Percentiles rank a stretch among this genome's conserved stretches.
phyloP scores from a whole-genome alignment of 2,797 vertebrate species.

The Gambelia wislizenii region DNA sequence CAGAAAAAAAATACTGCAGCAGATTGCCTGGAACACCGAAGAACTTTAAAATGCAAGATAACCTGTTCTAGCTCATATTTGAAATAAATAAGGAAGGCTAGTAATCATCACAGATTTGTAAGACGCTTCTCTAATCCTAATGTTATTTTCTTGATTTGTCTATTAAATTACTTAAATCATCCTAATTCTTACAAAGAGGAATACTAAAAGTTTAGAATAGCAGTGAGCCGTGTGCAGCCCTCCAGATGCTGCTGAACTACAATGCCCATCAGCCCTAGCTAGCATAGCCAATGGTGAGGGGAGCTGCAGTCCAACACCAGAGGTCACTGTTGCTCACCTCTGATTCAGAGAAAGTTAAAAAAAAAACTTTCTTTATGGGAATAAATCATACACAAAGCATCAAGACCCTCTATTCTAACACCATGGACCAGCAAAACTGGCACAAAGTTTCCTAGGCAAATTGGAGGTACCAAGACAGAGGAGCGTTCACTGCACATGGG shows the following conservation, averaged over 20 bases:
- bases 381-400: background rate
- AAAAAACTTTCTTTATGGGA: background rate
- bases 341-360: background rate
- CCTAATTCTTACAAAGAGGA: background rate
- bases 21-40: background rate
- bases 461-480: background rate
- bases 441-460: background rate
- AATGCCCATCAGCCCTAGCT: background rate
- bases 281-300: background rate
- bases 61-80: background rate
- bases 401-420: background rate
- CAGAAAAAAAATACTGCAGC: background rate
- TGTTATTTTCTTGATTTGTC: conserved; percentile 1
- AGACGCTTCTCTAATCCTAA: background rate
- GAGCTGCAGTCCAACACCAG: background rate
- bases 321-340: background rate
- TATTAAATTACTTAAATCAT: background rate
- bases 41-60: background rate
- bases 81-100: background rate
- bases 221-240: too few relatives aligned
- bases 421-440: background rate
- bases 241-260: background rate
- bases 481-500: background rate
- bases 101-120: background rate
- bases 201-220: background rate